These are phyloP conservation scores for Hirtodrosophila confusa DNA, from an alignment of 2,888 invertebrate species.

Conservation along the genomic window DNA sequence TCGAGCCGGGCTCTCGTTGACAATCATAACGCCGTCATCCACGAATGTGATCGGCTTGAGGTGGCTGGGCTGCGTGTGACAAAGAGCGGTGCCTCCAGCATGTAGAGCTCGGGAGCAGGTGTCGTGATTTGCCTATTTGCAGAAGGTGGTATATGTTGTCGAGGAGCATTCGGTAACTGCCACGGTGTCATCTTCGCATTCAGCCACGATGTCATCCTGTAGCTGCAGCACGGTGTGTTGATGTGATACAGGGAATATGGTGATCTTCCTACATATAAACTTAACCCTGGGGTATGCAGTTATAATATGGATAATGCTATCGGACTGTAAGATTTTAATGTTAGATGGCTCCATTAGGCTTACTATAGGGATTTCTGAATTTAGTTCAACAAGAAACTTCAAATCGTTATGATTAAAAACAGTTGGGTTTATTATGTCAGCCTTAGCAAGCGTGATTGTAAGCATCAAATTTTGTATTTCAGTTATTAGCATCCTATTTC, in stretches of 20 bases:
- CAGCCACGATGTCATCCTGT: constrained; percentile 22
- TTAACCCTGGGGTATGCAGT: neutral
- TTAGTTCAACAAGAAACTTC: neutral
- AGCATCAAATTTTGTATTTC: too few relatives aligned
- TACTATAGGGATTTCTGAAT: neutral
- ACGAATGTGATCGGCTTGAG: too few relatives aligned
- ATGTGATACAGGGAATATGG: constrained; percentile 13
- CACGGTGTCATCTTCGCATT: constrained; percentile 16
- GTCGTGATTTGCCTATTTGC: constrained; percentile 22
- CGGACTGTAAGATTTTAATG: too few relatives aligned
- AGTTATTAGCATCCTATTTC: too few relatives aligned
- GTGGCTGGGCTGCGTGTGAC: too few relatives aligned
- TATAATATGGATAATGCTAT: constrained; percentile 1
- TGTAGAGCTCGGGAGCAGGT: too few relatives aligned
- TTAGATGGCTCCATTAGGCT: neutral
- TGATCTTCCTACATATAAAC: neutral
- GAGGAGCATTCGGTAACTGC: constrained; percentile 12
- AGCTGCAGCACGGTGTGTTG: constrained; percentile 16
- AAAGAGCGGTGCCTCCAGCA: too few relatives aligned
- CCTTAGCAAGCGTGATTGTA: too few relatives aligned
- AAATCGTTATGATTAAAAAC: neutral
- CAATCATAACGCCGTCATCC: constrained; percentile 12
- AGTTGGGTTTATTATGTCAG: too few relatives aligned
- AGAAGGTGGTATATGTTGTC: constrained; percentile 19
- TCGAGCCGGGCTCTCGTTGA: constrained; percentile 8